phyloP scores from a whole-genome alignment of 2,888 invertebrate genomes.

The Tigriopus californicus region DNA sequence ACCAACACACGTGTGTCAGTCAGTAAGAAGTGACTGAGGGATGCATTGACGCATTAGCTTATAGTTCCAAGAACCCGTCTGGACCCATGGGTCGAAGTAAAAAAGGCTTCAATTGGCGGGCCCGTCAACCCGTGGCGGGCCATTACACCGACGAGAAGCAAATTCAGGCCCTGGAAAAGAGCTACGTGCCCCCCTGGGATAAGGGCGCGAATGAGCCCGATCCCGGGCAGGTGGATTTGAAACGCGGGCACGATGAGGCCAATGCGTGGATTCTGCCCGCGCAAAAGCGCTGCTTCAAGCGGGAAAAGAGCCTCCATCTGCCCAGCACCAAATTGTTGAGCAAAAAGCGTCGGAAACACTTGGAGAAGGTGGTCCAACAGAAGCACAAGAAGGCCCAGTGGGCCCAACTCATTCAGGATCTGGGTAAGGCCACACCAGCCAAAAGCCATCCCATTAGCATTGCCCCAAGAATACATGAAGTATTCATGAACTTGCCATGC shows the following conservation, averaged over 20 bases:
- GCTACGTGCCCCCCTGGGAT: conserved; percentile 37
- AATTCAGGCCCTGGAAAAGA: conserved; percentile 46
- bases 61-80: too few relatives aligned
- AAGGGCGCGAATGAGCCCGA: background rate
- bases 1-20: too few relatives aligned
- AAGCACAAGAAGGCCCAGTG: conserved; percentile 66
- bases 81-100: conserved; percentile 48
- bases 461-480: too few relatives aligned
- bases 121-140: conserved; percentile 33
- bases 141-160: conserved; percentile 38
- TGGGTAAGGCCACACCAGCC: conserved; percentile 33
- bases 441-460: too few relatives aligned
- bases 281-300: conserved; percentile 54
- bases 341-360: conserved; percentile 63
- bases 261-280: conserved; percentile 67
- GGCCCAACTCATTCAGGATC: background rate
- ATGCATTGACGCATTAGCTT: too few relatives aligned
- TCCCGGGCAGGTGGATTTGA: background rate
- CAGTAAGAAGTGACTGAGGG: too few relatives aligned
- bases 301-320: conserved; percentile 33
- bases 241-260: conserved; percentile 31
- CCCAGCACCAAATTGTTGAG: conserved; percentile 45
- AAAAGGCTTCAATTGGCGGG: conserved; percentile 52
- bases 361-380: conserved; percentile 67
- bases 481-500: too few relatives aligned